Evolutionary conservation across 1,140 invertebrate genomes (phyloP).

Genomic region (Diplogasteroides magnus): DNA sequence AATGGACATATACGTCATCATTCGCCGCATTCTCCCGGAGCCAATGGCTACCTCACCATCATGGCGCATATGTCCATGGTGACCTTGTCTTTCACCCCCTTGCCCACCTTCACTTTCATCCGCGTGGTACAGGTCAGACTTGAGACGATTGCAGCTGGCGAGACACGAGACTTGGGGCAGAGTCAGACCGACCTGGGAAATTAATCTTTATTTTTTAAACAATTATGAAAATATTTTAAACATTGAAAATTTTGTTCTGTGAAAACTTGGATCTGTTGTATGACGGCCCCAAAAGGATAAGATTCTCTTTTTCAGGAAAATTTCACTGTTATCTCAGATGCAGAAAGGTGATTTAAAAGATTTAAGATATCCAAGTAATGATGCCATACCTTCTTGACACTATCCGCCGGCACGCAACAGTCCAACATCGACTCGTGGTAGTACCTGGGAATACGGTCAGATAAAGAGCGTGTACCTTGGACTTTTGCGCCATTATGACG

Average conservation of each 20-base stretch:
- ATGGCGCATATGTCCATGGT: no score
- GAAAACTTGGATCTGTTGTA: no score
- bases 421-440: conserved; percentile 58
- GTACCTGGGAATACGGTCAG: no score
- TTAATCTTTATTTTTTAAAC: not conserved
- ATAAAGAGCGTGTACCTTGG: no score
- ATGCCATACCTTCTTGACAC: conserved; percentile 46
- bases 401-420: conserved; percentile 52
- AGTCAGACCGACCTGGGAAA: conserved; percentile 21
- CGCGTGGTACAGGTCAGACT: conserved; percentile 10
- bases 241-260: not conserved
- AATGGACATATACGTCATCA: no score
- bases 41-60: no score
- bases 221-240: not conserved
- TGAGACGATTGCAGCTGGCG: conserved; percentile 24
- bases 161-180: conserved; percentile 22
- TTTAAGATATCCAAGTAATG: conserved; percentile 30
- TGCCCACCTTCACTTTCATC: conserved; percentile 12
- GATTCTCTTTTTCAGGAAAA: no score
- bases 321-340: no score
- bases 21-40: no score
- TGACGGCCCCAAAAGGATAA: no score
- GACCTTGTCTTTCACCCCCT: not conserved
- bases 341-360: no score
- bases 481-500: no score